Conservation (phyloP, 1,140 invertebrate species). For the Temnothorax longispinosus region DNA sequence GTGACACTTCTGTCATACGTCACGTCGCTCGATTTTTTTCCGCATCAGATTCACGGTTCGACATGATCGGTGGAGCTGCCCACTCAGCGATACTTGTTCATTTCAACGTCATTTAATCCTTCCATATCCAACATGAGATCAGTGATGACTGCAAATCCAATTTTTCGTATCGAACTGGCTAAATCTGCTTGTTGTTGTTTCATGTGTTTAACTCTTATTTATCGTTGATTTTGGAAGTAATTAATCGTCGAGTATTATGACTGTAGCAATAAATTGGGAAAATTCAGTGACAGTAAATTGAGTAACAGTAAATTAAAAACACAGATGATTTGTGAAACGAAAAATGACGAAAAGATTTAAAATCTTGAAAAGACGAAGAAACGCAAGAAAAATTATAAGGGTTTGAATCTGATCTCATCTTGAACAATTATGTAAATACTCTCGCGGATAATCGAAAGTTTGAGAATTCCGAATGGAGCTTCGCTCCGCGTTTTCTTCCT, state of each 20-base stretch:
- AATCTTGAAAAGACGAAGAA: background rate
- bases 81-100: slow-evolving; percentile 43
- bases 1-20: slow-evolving; percentile 57
- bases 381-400: background rate
- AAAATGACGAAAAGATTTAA: background rate
- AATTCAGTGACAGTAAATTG: background rate
- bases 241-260: background rate
- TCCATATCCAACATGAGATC: slow-evolving; percentile 21
- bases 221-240: background rate
- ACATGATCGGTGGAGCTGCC: background rate
- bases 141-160: slow-evolving; percentile 14
- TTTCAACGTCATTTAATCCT: slow-evolving; percentile 49
- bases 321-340: background rate
- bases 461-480: background rate
- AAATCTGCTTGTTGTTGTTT: background rate
- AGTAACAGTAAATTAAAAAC: background rate
- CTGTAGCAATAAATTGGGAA: background rate
- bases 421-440: background rate
- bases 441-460: slow-evolving; percentile 7
- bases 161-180: slow-evolving; percentile 3
- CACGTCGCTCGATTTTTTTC: slow-evolving; percentile 51
- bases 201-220: background rate
- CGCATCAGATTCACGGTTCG: slow-evolving; percentile 26
- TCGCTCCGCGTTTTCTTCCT: background rate
- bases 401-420: slow-evolving; percentile 10